Evolutionary conservation across 2,797 vertebrate species (phyloP), one percentile per base, ranked within the genome.

Genomic region (Epinephelus coioides): DNA sequence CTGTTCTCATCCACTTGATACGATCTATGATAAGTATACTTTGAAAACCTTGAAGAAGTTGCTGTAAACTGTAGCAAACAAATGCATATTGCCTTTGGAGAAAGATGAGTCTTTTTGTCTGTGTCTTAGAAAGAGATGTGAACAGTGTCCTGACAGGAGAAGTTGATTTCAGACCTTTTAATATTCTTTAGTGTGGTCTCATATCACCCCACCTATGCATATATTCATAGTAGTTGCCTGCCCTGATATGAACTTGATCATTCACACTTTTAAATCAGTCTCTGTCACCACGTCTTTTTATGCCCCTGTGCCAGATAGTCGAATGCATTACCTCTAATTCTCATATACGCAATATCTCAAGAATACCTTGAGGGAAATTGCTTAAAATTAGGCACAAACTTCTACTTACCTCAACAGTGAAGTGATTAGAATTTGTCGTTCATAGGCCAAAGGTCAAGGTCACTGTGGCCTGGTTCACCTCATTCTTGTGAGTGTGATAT

Each of bases 81-180:
- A 71, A 85, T 81, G 46, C 12, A 49, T 76, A 66, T 62, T 75
- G 43, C 46, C 10, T 65, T 75, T 27, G 0, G 46, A 47, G 64
- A 55, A 46, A 27, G 18, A 1, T 11, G 27, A 7, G 1, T 25
- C 19, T 57, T 62, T 27, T 51, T 68, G 40, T 34, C 2, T 62
- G 30, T 59, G 73, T 66, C 38, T 34, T 61, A 1, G 17, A 73
- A 51, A 30, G 47, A 60, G 8, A 51, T 19, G 15, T 60, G 40
- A 12, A 12, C 40, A 43, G 40, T 43, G 40, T 43, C 40, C 9
- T 43, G 9, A 10, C 40, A 43, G 40, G 40, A 34, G 40, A 15
- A 11, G 2, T 17, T n/a, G 9, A 56, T 55, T 60, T 69, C 0
- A 47, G 15, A 60, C 2, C 15, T 10, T 46, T 62, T 53, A 14